Conservation (phyloP, 2,797 vertebrate species). For the Lagocephalus sceleratus region DNA sequence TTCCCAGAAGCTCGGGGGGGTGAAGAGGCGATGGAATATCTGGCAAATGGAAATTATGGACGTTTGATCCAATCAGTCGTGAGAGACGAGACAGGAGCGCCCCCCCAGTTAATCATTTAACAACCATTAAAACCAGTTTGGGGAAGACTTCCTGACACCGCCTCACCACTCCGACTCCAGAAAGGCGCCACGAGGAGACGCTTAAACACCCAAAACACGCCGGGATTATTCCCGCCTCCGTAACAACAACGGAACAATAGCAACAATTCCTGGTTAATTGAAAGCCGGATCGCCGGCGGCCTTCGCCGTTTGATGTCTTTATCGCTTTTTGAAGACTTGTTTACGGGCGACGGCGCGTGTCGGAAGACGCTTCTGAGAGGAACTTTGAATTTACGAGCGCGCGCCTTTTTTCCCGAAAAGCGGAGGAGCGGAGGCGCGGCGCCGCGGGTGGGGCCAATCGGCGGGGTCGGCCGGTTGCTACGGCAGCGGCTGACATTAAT, state of each 20-base stretch:
- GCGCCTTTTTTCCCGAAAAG: no score
- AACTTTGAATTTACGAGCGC: slow-evolving; percentile 10
- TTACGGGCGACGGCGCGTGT: slow-evolving; percentile 12
- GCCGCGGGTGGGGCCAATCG: no score
- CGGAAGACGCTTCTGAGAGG: not conserved
- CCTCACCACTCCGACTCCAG: no score
- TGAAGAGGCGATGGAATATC: no score
- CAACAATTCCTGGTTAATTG: slow-evolving; percentile 19
- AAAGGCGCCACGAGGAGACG: not conserved
- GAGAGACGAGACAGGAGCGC: not conserved
- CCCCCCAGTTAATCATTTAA: not conserved
- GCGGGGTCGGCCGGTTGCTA: no score
- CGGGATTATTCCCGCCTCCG: slow-evolving; percentile 14
- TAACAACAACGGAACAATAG: not conserved
- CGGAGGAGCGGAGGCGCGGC: slow-evolving; percentile 34
- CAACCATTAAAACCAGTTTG: no score
- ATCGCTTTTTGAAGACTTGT: slow-evolving; percentile 25
- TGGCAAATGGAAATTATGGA: no score
- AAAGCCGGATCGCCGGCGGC: slow-evolving; percentile 31
- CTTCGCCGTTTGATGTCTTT: slow-evolving; percentile 29
- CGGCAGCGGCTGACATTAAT: slow-evolving; percentile 67
- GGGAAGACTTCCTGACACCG: no score
- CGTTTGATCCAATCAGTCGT: not conserved
- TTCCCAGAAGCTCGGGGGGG: no score
- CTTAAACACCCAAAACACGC: slow-evolving; percentile 1